Evolutionary conservation across 2,888 invertebrate species (phyloP).

Genomic region (Agrilus mali): DNA sequence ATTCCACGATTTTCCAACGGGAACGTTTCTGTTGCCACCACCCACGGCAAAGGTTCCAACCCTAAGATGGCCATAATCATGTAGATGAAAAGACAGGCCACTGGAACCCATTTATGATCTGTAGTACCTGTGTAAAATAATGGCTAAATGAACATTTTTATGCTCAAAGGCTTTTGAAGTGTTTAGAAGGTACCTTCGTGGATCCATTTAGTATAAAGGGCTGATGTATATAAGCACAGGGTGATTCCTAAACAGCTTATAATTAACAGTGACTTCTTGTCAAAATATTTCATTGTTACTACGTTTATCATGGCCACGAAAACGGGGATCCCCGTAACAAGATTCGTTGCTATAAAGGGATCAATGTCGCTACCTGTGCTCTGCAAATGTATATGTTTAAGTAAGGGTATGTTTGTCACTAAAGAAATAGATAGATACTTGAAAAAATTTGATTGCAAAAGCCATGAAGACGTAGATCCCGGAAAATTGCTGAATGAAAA

Average conservation of each 20-base stretch:
- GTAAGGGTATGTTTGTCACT: no score
- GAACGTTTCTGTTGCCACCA: constrained; percentile 51
- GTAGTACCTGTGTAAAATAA: constrained; percentile 21
- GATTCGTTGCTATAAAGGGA: constrained; percentile 41
- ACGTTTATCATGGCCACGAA: constrained; percentile 45
- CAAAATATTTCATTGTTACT: constrained; percentile 39
- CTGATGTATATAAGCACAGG: constrained; percentile 41
- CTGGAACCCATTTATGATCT: constrained; percentile 34
- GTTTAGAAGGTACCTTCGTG: constrained; percentile 23
- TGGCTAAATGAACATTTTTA: constrained; percentile 3
- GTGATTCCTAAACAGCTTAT: constrained; percentile 42
- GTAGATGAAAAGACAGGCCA: constrained; percentile 39
- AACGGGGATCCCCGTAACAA: constrained; percentile 43
- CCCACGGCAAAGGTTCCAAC: constrained; percentile 48
- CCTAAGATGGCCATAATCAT: constrained; percentile 48
- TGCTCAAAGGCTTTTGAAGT: no score
- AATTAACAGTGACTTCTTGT: constrained; percentile 39
- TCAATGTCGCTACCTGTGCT: constrained; percentile 39
- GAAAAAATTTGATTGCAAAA: constrained; percentile 46
- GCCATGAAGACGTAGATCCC: constrained; percentile 49
- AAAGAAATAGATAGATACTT: constrained; percentile 25
- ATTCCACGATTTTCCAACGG: constrained; percentile 46
- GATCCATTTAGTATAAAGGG: constrained; percentile 39
- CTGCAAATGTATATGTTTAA: constrained; percentile 20
- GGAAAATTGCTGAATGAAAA: constrained; percentile 46